Percentiles rank a stretch among this genome's conserved stretches.
Evolutionary conservation across 2,888 invertebrate species (phyloP).

Genomic region (Asteroscopus sphinx): DNA sequence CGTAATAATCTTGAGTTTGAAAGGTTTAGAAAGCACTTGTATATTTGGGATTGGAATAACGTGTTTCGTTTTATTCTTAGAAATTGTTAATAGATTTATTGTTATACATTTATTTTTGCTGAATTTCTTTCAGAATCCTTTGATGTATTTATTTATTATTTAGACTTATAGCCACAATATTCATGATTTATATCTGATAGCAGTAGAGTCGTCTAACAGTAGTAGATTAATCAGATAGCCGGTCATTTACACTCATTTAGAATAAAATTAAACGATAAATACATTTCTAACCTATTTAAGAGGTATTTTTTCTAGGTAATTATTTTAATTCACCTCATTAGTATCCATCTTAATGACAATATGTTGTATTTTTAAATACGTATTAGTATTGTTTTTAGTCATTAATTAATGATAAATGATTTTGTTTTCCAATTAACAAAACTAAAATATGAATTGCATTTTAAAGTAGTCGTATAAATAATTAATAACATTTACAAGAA

Average conservation of each 20-base stretch:
- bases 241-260: neutral
- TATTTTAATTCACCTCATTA: constrained; percentile 4
- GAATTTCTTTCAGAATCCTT: neutral
- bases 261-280: neutral
- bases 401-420: neutral
- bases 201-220: neutral
- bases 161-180: too few relatives aligned
- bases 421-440: neutral
- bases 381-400: neutral
- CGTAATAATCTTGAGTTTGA: constrained; percentile 82
- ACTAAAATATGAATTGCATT: neutral
- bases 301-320: neutral
- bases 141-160: neutral
- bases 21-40: constrained; percentile 72
- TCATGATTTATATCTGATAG: neutral
- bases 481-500: too few relatives aligned
- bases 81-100: constrained; percentile 33
- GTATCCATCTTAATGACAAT: neutral
- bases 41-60: constrained; percentile 74
- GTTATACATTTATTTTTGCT: constrained; percentile 16
- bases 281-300: neutral
- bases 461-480: neutral
- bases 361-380: neutral
- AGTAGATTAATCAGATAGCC: neutral
- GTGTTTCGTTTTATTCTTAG: constrained; percentile 40